Evolutionary conservation across 2,888 invertebrate genomes (phyloP).

Genomic region (Euzophera pinguis): DNA sequence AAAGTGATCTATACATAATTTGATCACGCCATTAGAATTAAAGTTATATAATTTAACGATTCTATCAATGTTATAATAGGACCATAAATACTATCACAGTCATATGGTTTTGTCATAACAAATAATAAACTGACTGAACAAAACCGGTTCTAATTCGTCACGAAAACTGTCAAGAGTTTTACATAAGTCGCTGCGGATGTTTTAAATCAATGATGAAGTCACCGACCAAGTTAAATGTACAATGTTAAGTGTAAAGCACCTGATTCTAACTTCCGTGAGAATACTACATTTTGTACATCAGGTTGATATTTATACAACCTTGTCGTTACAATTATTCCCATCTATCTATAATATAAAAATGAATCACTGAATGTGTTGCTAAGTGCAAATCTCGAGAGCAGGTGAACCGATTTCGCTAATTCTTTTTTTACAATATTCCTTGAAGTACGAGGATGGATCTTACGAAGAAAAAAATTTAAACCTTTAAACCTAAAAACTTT

Average conservation of each 20-base stretch:
- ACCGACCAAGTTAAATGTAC: slow-evolving; percentile 20
- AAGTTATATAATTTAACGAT: not conserved
- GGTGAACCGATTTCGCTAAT: too few relatives aligned
- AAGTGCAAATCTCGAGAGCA: too few relatives aligned
- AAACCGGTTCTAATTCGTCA: not conserved
- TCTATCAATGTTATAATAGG: not conserved
- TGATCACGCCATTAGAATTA: not conserved
- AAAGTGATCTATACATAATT: not conserved
- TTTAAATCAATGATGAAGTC: slow-evolving; percentile 29
- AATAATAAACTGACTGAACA: not conserved
- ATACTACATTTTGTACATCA: not conserved
- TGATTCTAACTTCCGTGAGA: not conserved
- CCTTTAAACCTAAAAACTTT: too few relatives aligned
- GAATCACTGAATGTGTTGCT: too few relatives aligned
- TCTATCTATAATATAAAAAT: too few relatives aligned
- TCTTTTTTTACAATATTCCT: too few relatives aligned
- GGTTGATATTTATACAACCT: too few relatives aligned
- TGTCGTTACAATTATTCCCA: too few relatives aligned
- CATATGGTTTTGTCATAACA: slow-evolving; percentile 4
- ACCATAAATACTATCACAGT: not conserved
- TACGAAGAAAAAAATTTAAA: too few relatives aligned
- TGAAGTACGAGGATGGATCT: too few relatives aligned
- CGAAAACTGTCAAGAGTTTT: slow-evolving; percentile 1
- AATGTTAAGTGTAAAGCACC: slow-evolving; percentile 15
- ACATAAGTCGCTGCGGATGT: not conserved